A percentile compares a stretch with the other conserved stretches of the same genome.
phyloP scores from a whole-genome alignment of 2,888 invertebrate species.

The Nymphalis polychloros region DNA sequence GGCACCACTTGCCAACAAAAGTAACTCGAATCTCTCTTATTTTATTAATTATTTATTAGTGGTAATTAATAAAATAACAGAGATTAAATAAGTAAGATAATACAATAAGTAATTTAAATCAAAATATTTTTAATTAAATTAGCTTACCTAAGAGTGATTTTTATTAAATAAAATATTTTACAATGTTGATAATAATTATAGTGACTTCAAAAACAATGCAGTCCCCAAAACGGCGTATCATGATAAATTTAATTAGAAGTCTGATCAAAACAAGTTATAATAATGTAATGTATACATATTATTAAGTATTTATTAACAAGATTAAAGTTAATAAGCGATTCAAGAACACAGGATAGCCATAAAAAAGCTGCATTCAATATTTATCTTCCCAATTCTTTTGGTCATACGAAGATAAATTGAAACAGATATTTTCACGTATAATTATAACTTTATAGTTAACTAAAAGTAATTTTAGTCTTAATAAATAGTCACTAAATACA shows the following conservation, averaged over 20 bases:
- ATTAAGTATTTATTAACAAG: slow-evolving; percentile 8
- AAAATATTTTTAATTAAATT: too few relatives aligned
- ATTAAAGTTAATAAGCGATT: slow-evolving; percentile 10
- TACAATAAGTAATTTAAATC: too few relatives aligned
- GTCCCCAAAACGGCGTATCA: neutral
- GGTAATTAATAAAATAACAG: too few relatives aligned
- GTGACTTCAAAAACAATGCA: too few relatives aligned
- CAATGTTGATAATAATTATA: too few relatives aligned
- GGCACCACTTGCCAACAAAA: too few relatives aligned
- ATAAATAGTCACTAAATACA: slow-evolving; percentile 16
- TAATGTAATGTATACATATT: neutral
- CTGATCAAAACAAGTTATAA: neutral
- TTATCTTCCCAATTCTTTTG: slow-evolving; percentile 12
- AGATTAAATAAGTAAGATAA: too few relatives aligned
- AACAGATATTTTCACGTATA: slow-evolving; percentile 8
- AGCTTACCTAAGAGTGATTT: too few relatives aligned
- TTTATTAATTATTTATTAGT: too few relatives aligned
- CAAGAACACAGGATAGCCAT: slow-evolving; percentile 12
- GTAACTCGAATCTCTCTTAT: too few relatives aligned
- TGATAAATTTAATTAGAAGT: neutral
- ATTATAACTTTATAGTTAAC: slow-evolving; percentile 8
- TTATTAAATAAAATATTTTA: too few relatives aligned
- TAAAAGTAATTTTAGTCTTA: slow-evolving; percentile 5
- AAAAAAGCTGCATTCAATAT: slow-evolving; percentile 10
- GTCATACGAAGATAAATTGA: slow-evolving; percentile 19